These are phyloP conservation scores for Aproaerema taeniolella DNA, from an alignment of 2,888 invertebrate species.

Conservation along the genomic window DNA sequence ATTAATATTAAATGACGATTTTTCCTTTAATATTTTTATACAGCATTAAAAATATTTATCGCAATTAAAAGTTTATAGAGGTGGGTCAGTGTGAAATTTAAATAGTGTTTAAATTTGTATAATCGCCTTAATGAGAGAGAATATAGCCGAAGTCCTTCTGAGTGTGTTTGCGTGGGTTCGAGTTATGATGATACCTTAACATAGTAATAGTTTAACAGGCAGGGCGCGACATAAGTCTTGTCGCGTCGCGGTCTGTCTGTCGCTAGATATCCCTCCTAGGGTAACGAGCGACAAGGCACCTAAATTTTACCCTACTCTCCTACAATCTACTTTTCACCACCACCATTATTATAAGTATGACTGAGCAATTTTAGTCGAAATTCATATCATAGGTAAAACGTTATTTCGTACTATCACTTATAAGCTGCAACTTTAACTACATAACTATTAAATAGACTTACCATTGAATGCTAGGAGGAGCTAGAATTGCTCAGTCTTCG, in stretches of 20 bases:
- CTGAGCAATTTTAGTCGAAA: neutral
- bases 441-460: no score
- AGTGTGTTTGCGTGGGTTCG: conserved; percentile 48
- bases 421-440: neutral
- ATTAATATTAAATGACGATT: conserved; percentile 67
- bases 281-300: no score
- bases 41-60: conserved; percentile 74
- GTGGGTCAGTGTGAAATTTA: conserved; percentile 74
- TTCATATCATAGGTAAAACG: neutral
- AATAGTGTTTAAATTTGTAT: conserved; percentile 68
- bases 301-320: no score
- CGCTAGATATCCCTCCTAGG: no score
- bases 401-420: neutral
- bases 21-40: conserved; percentile 78
- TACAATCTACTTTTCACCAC: no score
- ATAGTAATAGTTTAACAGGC: no score
- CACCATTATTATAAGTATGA: no score
- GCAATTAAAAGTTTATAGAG: conserved; percentile 76
- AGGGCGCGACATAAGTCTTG: no score
- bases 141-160: conserved; percentile 69
- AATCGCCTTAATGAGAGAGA: conserved; percentile 76
- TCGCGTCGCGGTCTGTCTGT: no score
- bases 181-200: no score
- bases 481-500: neutral
- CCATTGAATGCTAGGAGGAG: neutral